These are phyloP conservation scores for Holothuria glaberrima DNA, from an alignment of 35 echinoderm and acorn worm genomes.

Conservation along the genomic window DNA sequence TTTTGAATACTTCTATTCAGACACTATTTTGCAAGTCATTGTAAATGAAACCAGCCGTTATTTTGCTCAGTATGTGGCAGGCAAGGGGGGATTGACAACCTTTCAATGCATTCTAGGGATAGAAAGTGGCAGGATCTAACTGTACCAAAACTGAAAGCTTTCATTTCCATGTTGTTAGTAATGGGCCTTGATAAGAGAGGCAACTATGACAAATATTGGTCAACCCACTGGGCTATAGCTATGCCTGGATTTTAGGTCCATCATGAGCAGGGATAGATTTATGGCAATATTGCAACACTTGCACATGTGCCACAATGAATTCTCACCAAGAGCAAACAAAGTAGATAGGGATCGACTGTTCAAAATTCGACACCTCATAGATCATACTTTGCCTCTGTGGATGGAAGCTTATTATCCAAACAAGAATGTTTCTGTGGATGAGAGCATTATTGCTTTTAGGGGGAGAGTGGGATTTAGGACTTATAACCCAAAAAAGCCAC, in stretches of 20 bases:
- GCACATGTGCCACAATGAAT: background rate
- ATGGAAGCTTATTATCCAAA: background rate
- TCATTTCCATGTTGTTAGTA: background rate
- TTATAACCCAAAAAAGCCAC: conserved; percentile 15
- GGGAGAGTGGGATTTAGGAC: conserved; percentile 3
- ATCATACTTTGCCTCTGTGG: background rate
- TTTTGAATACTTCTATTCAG: no score
- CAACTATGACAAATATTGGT: background rate
- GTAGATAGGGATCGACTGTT: background rate
- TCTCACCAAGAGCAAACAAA: background rate
- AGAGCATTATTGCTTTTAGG: conserved; percentile 1
- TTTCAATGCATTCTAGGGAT: no score
- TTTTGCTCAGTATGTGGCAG: no score
- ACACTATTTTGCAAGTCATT: no score
- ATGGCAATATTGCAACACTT: background rate
- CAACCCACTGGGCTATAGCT: background rate
- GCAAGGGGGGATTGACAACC: no score
- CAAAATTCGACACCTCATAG: background rate
- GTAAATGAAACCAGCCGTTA: no score
- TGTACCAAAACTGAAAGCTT: background rate
- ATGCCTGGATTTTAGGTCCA: background rate
- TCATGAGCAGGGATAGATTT: conserved; percentile 15
- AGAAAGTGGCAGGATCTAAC: no score
- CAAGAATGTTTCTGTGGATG: conserved; percentile 40
- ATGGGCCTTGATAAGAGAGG: background rate